Percentiles rank a stretch among this genome's conserved stretches.
Evolutionary conservation across 1,140 invertebrate genomes (phyloP).

Genomic region (Coelopa frigida): DNA sequence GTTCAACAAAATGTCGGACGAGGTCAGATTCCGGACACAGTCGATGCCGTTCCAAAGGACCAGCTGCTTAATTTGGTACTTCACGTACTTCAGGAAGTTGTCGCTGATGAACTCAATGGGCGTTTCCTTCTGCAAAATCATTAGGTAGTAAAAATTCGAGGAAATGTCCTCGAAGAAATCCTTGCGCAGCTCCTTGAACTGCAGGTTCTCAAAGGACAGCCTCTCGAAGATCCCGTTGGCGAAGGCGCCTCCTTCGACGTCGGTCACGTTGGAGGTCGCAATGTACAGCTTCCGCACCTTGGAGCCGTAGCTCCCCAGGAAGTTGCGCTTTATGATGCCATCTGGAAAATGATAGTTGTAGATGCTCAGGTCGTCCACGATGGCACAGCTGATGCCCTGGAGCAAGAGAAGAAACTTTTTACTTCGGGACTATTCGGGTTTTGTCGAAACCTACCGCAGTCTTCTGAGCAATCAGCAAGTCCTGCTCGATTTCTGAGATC

Average conservation of each 20-base stretch:
- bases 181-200: conserved; percentile 13
- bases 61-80: conserved; percentile 21
- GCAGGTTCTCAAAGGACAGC: conserved; percentile 21
- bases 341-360: conserved; percentile 23
- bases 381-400: too few relatives aligned
- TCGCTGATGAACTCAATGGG: conserved; percentile 13
- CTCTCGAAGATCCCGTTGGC: conserved; percentile 17
- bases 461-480: too few relatives aligned
- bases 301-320: conserved; percentile 17
- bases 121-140: conserved; percentile 18
- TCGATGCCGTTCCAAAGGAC: conserved; percentile 17
- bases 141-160: conserved; percentile 10
- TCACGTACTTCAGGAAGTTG: conserved; percentile 21
- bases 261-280: conserved; percentile 19
- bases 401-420: too few relatives aligned
- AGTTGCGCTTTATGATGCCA: conserved; percentile 16
- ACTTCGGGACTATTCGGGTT: too few relatives aligned
- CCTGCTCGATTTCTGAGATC: conserved; percentile 1
- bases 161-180: conserved; percentile 18
- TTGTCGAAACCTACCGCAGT: too few relatives aligned
- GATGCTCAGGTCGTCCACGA: conserved; percentile 21
- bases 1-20: conserved; percentile 15
- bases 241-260: conserved; percentile 21
- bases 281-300: conserved; percentile 17
- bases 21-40: conserved; percentile 26